Base-by-base conservation (phyloP, 2,797 vertebrate genomes). In the Sebastes aleutianus region DNA sequence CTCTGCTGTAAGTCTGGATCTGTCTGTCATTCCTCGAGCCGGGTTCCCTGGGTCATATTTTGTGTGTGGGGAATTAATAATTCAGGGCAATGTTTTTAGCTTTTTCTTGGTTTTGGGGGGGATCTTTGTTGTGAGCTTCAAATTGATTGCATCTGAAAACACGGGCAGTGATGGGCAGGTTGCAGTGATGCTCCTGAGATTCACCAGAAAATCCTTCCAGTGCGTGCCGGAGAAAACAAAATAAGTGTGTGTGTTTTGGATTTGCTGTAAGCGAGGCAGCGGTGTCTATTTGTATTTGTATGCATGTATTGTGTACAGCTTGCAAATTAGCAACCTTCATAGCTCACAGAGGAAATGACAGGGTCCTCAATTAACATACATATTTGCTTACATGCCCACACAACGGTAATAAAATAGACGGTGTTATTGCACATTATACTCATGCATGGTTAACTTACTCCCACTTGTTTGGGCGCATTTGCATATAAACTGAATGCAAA, bases 11-110 rank as follows among this genome's bases (percentile, higher is more conserved):
- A 62, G 65, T 47, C 73, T 34, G 47, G 2, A 13, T 32, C 24
- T 2, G 10, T 54, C 63, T 62, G 64, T 82, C 74, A 65, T 26
- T 68, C 24, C 31, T 14, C 3, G 0, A 61, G 50, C 70, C 18
- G 70, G 43, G 43, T 74, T 89, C 80, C 65, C n/a, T 18, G 80
- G 74, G 74, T 86, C 77, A 65, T 74, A 84, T 83, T 80, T 56
- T 71, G 61, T 26, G 59, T 74, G 66, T 13, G 14, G 53, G 67
- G 79, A 82, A 80, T 90, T 77, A 87, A 90, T 89, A 76, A 86
- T 91, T 88, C 76, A 79, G 66, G 47, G 31, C 61, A 20, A 72
- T 82, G 72, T 83, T 70, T 74, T 82, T 81, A 85, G 66, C 63
- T 18, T 73, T 78, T 50, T 77, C 73, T 43, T 76, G 82, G 50